Base-by-base conservation (phyloP, 2,113 vertebrate genomes). In the Cheilinus undulatus region DNA sequence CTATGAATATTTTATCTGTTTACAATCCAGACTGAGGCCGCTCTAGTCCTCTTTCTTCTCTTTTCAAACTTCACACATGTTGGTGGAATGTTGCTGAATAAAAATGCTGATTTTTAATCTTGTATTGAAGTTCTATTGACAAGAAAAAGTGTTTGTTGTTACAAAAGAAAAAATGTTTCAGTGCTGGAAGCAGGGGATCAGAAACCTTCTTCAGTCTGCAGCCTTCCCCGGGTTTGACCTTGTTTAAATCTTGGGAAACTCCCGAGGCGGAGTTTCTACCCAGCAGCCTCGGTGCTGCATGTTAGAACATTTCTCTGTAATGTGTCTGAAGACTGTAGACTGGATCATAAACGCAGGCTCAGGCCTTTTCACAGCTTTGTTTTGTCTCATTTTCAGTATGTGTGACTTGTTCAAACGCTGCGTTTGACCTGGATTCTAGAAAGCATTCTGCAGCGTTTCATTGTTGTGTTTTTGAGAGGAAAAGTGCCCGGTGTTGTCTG, bases 1-100 rank as follows among this genome's bases (percentile, higher is more conserved):
- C 38, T 22, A 64, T 74, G 22, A 62, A 52, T 73, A 51, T 11
- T 60, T 28, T 48, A 43, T 52, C 62, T 48, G 75, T 80, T 79
- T 76, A 77, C 78, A 73, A 40, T 49, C 27, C 48, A 63, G 69
- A 78, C 82, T 48, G 68, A 78, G 22, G 50, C 73, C 45, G 26
- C 43, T 24, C 45, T 40, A 17, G 26, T 22, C 20, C 60, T 72
- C 48, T 40, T 15, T 51, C 43, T 34, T 34, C 57, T 73, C 68
- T 76, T 58, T 69, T 8, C 48, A 45, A 10, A 61, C 57, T 56
- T 20, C 53, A 50, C 49, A 48, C 59, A 26, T 68, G 42, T 27
- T 58, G 62, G 28, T 84, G 71, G 64, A 48, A 59, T 61, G 40
- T 73, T 76, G 54, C n/a, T 43, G 22, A 60, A 50, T 71, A 60